A percentile compares a stretch with the other conserved stretches of the same genome.
Conservation (phyloP, 1,140 invertebrate genomes). For the Epicauta chinensis region DNA sequence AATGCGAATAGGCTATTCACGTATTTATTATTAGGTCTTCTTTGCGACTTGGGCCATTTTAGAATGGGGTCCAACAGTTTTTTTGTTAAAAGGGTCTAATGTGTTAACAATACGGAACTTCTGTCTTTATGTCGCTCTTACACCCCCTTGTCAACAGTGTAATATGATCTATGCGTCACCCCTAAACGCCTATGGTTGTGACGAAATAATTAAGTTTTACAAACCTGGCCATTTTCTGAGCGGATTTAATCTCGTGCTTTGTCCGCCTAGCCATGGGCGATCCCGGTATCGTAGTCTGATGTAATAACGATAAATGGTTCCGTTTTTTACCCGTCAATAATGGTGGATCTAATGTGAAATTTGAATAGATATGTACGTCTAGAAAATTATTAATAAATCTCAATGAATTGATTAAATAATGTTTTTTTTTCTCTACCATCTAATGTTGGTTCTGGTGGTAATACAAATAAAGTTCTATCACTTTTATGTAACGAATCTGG, state of each 20-base stretch:
- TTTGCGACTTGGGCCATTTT: too few relatives aligned
- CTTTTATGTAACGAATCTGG: conserved; percentile 49
- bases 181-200: too few relatives aligned
- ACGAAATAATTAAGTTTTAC: too few relatives aligned
- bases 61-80: too few relatives aligned
- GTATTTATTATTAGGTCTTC: too few relatives aligned
- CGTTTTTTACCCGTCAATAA: conserved; percentile 43
- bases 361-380: conserved; percentile 47
- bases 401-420: conserved; percentile 1
- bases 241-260: conserved; percentile 89
- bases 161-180: too few relatives aligned
- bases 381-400: background rate
- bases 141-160: too few relatives aligned
- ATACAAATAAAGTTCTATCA: conserved; percentile 91
- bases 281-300: conserved; percentile 57
- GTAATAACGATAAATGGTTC: conserved; percentile 41
- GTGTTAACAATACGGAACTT: too few relatives aligned
- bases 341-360: conserved; percentile 48
- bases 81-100: too few relatives aligned
- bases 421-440: conserved; percentile 13
- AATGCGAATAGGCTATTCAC: too few relatives aligned
- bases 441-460: conserved; percentile 77
- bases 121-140: too few relatives aligned
- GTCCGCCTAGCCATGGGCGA: conserved; percentile 88
- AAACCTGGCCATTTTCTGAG: conserved; percentile 74